phyloP scores from a whole-genome alignment of 2,888 invertebrate genomes.

The Dolichopus griseipennis region DNA sequence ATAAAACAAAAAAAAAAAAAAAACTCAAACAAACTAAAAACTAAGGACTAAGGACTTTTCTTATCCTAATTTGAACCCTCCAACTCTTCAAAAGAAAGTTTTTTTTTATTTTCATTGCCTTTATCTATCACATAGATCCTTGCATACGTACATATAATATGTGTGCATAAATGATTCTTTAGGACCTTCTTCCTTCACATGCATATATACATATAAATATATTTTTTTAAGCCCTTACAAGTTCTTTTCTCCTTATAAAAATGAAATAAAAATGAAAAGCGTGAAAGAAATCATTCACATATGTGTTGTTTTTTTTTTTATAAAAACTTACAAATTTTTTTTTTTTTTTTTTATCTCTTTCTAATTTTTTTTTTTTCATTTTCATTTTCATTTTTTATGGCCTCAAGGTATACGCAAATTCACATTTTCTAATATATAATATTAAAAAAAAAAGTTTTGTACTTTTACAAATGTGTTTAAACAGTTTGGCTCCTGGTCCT shows the following conservation, averaged over 20 bases:
- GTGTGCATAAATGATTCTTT: background rate
- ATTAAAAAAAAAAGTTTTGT: background rate
- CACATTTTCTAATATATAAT: background rate
- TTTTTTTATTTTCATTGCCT: background rate
- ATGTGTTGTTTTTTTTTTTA: background rate
- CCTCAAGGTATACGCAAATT: slow-evolving; percentile 7
- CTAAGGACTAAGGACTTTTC: too few relatives aligned
- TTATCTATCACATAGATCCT: background rate
- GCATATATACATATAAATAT: too few relatives aligned
- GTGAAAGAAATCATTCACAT: slow-evolving; percentile 12
- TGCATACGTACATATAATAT: background rate
- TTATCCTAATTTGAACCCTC: background rate
- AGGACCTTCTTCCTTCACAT: too few relatives aligned
- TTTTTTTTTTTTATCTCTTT: background rate
- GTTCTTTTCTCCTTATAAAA: background rate
- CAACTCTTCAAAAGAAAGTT: too few relatives aligned
- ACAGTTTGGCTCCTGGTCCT: background rate
- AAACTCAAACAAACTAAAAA: too few relatives aligned
- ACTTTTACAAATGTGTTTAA: background rate
- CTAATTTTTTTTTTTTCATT: background rate
- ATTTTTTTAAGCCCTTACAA: background rate
- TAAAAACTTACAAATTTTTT: background rate
- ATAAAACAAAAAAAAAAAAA: background rate
- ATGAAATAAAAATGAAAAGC: background rate
- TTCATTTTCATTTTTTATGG: slow-evolving; percentile 1